These are phyloP conservation scores for Metallyticus violacea DNA, from an alignment of 2,888 invertebrate species.

Conservation along the genomic window DNA sequence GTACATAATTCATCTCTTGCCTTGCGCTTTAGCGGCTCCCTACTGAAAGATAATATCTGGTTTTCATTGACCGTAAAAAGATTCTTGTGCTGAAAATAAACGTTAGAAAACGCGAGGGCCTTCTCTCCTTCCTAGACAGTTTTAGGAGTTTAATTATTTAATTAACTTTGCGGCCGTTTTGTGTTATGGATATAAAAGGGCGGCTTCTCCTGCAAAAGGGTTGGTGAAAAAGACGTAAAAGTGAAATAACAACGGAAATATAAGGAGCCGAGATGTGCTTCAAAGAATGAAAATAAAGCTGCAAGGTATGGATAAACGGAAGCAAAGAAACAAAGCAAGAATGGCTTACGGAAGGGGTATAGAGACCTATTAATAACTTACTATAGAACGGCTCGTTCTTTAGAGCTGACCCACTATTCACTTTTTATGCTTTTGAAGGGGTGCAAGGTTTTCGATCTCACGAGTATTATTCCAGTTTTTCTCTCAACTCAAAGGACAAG, in stretches of 20 bases:
- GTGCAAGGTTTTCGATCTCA: too few species aligned
- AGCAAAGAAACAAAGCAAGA: neutral
- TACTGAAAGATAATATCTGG: neutral
- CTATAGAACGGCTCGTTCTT: neutral
- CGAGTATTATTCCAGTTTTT: too few species aligned
- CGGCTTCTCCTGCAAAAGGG: neutral
- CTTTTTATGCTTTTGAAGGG: too few species aligned
- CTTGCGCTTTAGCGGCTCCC: neutral
- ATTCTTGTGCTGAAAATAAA: neutral
- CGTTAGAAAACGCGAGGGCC: too few species aligned
- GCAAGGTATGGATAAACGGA: neutral
- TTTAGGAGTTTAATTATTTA: neutral
- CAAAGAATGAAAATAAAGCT: neutral
- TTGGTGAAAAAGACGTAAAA: neutral
- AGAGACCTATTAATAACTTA: neutral
- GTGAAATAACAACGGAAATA: neutral
- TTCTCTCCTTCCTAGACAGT: neutral
- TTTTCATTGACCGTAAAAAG: neutral
- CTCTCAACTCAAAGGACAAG: too few species aligned
- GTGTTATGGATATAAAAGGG: neutral
- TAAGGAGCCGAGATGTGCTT: neutral
- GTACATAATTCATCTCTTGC: neutral
- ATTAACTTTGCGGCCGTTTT: neutral
- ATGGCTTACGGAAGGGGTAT: neutral
- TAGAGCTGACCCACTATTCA: too few species aligned